Evolutionary conservation across 2,797 vertebrate species (phyloP), one percentile per base, ranked within the genome.

Genomic region (Phoebastria nigripes): DNA sequence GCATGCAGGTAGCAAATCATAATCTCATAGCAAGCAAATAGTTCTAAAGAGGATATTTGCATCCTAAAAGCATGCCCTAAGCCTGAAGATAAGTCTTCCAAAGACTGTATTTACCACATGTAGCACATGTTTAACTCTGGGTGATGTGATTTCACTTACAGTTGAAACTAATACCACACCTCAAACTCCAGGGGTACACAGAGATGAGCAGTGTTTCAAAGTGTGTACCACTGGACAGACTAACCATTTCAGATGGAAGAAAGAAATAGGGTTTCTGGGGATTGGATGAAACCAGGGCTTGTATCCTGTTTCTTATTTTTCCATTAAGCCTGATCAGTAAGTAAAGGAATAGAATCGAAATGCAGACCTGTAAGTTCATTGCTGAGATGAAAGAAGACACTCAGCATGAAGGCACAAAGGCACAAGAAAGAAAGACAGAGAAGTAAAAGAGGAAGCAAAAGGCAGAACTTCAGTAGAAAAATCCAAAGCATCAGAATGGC

Each of bases 401-500:
- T 96, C 94, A 95, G 94, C 73, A 41, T 77, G 41, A 58, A 96
- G 87, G 90, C 95, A 97, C 94, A 97, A 94, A 97, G 95, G 92
- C 92, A 85, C 71, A 82, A 94, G 84, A 91, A 88, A 89, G 94
- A 87, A 90, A 94, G 93, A 63, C 54, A 51, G 94, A 87, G 73
- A 96, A 93, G 82, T 92, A 96, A 97, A 94, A 82, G 94, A 73
- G 84, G 20, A 69, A 81, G 82, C 86, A 93, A 96, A 97, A 96
- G 87, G 87, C 92, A 92, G 92, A 95, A 97, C 97, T 96, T 97
- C 95, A 86, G 89, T 93, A 59, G 70, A 95, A 97, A 97, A 97
- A 96, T 82, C 95, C 95, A 78, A n/a, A 63, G 85, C 82, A 86
- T 71, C 33, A 6, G 54, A 94, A 94, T 80, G 95, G 94, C 93